A percentile compares a stretch with the other conserved stretches of the same genome.
These are phyloP conservation scores for Saimiri boliviensis DNA, from an alignment of 2,113 vertebrate genomes.

Conservation along the genomic window DNA sequence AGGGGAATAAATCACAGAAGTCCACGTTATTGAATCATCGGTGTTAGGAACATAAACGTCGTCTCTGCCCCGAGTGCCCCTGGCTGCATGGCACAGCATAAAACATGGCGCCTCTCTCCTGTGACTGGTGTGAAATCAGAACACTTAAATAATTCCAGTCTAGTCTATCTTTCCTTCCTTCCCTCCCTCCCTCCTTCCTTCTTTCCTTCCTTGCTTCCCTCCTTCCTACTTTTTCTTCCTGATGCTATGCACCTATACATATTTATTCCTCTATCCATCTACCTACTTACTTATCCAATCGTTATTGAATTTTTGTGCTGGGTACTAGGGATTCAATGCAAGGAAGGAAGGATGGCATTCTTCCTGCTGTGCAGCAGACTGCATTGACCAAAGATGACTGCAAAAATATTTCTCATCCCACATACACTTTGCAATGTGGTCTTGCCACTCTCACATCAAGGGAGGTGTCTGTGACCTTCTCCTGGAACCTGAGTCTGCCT, in stretches of 20 bases:
- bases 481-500: neutral
- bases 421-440: accelerated
- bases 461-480: neutral
- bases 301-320: neutral
- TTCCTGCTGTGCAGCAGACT: neutral
- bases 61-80: neutral
- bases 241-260: neutral
- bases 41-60: neutral
- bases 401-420: neutral
- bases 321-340: neutral
- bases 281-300: neutral
- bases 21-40: neutral
- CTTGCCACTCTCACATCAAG: accelerated
- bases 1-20: conserved; percentile 21
- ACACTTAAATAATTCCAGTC: neutral
- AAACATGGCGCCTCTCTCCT: neutral
- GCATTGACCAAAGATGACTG: neutral
- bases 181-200: accelerated
- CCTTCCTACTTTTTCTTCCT: neutral
- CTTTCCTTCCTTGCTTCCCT: accelerated
- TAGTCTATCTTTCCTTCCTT: neutral
- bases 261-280: neutral
- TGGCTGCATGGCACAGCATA: neutral
- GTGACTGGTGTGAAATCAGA: neutral
- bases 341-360: neutral